These are phyloP conservation scores for Eutolmus rufibarbis DNA, from an alignment of 2,888 invertebrate species.

Conservation along the genomic window DNA sequence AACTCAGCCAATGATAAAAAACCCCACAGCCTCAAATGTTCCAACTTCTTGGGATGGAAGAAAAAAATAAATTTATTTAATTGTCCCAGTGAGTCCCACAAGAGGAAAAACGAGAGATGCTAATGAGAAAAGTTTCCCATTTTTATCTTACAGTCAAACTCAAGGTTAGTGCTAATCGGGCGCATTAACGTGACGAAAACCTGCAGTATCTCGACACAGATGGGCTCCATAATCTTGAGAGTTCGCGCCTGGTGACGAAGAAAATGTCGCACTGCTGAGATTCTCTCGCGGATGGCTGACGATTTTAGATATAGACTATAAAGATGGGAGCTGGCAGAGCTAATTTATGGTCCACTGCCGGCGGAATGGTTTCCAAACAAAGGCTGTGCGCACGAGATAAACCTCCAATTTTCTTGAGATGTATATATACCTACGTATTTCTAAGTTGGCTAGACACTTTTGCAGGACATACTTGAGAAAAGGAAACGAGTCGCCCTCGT, in stretches of 20 bases:
- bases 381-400: not conserved
- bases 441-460: not conserved
- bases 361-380: not conserved
- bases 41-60: not conserved
- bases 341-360: too few species aligned
- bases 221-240: not conserved
- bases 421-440: not conserved
- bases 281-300: not conserved
- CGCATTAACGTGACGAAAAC: not conserved
- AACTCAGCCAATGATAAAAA: not conserved
- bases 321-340: not conserved
- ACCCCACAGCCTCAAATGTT: not conserved
- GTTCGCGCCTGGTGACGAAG: not conserved
- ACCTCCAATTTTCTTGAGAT: not conserved
- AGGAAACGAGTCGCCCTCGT: not conserved
- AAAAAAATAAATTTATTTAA: not conserved
- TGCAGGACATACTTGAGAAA: not conserved
- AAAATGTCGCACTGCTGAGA: not conserved
- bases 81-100: not conserved
- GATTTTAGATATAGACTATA: not conserved
- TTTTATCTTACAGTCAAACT: not conserved
- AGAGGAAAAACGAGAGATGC: not conserved
- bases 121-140: slow-evolving; percentile 10
- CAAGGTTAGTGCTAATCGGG: not conserved
- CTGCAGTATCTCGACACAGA: not conserved